These are phyloP conservation scores for Aspidoscelis tigris DNA, from an alignment of 2,113 vertebrate genomes.

Conservation along the genomic window DNA sequence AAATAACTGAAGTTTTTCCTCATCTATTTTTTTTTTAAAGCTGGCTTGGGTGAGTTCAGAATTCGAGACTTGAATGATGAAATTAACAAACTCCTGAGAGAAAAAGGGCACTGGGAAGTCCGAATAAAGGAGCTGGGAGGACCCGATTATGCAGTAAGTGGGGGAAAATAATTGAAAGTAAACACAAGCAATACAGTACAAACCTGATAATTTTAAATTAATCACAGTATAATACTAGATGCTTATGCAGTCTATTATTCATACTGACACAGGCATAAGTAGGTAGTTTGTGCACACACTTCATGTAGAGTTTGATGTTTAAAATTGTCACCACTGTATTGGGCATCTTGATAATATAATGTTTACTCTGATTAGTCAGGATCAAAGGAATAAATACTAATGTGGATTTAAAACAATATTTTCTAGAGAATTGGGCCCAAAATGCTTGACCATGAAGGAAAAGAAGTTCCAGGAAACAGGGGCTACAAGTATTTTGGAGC, in stretches of 20 bases:
- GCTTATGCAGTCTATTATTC: too few species aligned
- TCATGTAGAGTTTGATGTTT: not conserved
- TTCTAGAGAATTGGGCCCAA: slow-evolving; percentile 88
- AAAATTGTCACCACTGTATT: not conserved
- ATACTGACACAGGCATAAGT: too few species aligned
- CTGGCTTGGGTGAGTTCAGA: slow-evolving; percentile 95
- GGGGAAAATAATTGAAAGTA: not conserved
- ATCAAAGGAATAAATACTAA: not conserved
- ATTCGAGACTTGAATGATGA: slow-evolving; percentile 97
- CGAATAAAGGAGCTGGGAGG: slow-evolving; percentile 94
- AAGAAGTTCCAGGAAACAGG: slow-evolving; percentile 95
- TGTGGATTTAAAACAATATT: not conserved
- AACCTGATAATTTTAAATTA: not conserved
- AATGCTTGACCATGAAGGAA: slow-evolving; percentile 97
- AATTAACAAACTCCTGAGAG: slow-evolving; percentile 97
- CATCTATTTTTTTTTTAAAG: slow-evolving; percentile 51
- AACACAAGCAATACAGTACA: not conserved
- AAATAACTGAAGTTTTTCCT: not conserved
- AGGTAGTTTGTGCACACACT: not conserved
- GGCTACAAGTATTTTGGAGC: slow-evolving; percentile 99
- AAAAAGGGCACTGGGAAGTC: slow-evolving; percentile 97
- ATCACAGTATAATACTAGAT: not conserved
- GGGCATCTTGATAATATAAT: not conserved
- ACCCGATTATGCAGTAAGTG: slow-evolving; percentile 89
- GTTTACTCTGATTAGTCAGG: not conserved